phyloP scores from a whole-genome alignment of 1,140 invertebrate species.

The Aporrectodea caliginosa region DNA sequence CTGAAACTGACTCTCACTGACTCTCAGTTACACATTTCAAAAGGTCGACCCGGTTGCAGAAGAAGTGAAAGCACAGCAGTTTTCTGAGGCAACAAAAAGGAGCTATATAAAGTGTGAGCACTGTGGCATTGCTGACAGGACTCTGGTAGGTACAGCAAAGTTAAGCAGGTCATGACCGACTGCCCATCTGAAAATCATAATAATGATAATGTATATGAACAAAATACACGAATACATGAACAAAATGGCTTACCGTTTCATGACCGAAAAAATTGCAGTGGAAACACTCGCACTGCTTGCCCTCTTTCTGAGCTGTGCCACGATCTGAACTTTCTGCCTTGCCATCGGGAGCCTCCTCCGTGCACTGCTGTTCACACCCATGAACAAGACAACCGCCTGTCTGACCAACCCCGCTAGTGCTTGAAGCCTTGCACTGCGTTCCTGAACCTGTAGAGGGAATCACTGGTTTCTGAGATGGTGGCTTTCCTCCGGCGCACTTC shows the following conservation, averaged over 20 bases:
- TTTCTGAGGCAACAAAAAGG: neutral
- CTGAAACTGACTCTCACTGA: too few species aligned
- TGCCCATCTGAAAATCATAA: neutral
- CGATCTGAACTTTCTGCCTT: neutral
- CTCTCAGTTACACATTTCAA: too few species aligned
- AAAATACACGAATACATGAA: constrained; percentile 34
- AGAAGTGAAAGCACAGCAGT: neutral
- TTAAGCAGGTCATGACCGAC: neutral
- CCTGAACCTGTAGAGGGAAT: too few species aligned
- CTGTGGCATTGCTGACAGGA: neutral
- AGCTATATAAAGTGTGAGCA: neutral
- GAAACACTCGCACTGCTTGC: constrained; percentile 66
- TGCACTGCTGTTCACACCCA: neutral
- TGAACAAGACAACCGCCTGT: neutral
- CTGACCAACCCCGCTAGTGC: neutral
- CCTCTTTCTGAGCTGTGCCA: neutral
- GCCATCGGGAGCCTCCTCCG: neutral
- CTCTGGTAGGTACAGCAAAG: neutral
- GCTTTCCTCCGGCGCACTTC: too few species aligned
- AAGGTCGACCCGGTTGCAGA: too few species aligned
- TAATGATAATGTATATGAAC: neutral
- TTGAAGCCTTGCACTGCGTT: too few species aligned
- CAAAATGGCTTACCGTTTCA: constrained; percentile 64
- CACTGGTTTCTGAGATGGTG: too few species aligned
- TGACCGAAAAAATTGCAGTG: constrained; percentile 72